Percentiles rank a stretch among this genome's conserved stretches.
Evolutionary conservation across 2,797 vertebrate genomes (phyloP).

Genomic region (Coendou prehensilis): DNA sequence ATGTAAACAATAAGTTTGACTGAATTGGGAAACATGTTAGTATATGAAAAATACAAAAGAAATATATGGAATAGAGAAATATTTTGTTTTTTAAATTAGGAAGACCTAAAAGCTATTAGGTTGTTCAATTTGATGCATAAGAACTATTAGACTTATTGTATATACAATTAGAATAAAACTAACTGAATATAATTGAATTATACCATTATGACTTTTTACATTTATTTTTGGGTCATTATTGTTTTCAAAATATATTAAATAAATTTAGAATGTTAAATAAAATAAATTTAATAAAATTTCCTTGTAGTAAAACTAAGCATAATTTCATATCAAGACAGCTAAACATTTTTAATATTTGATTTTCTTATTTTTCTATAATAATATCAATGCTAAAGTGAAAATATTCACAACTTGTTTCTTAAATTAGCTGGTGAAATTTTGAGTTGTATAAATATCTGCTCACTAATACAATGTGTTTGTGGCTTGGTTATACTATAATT

Average conservation of each 20-base stretch:
- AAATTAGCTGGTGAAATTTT: constrained; percentile 10
- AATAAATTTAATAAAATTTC: constrained; percentile 56
- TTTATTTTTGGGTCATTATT: constrained; percentile 31
- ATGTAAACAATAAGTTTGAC: neutral
- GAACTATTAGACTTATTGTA: neutral
- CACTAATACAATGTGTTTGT: constrained; percentile 28
- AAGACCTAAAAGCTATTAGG: neutral
- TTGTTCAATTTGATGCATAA: constrained; percentile 21
- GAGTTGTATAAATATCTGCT: constrained; percentile 25
- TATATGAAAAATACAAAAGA: neutral
- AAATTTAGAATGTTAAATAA: constrained; percentile 5
- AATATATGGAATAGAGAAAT: neutral
- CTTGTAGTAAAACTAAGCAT: neutral
- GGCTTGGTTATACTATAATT: neutral
- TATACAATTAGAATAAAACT: constrained; percentile 41
- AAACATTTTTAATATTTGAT: neutral
- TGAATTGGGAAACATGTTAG: neutral
- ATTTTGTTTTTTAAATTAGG: constrained; percentile 22
- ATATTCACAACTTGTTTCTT: constrained; percentile 19
- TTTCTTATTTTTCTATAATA: constrained; percentile 30
- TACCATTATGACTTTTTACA: neutral
- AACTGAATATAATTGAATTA: constrained; percentile 19
- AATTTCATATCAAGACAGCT: constrained; percentile 21
- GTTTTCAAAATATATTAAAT: constrained; percentile 34
- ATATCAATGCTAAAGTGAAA: neutral